Evolutionary conservation across 2,113 vertebrate species (phyloP).

Genomic region (Sylvilagus bachmani): DNA sequence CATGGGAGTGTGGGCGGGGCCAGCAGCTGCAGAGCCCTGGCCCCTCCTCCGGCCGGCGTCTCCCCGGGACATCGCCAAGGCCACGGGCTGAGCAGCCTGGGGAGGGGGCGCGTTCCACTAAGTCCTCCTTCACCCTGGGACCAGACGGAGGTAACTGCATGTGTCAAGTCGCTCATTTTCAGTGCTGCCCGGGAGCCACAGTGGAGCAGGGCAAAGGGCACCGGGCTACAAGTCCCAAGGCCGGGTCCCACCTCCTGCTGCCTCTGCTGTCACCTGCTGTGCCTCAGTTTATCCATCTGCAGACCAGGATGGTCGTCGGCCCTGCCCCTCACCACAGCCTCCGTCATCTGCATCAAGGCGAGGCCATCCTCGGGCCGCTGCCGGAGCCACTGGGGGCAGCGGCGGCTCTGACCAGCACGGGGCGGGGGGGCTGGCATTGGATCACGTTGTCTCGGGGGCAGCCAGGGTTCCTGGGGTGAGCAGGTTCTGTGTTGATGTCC

Average conservation of each 20-base stretch:
- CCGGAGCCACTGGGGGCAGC: fast-evolving
- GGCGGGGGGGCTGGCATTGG: too few relatives aligned
- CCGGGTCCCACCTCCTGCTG: fast-evolving
- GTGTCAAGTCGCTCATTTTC: fast-evolving
- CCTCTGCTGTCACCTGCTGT: too few relatives aligned
- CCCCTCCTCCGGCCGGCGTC: too few relatives aligned
- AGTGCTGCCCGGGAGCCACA: fast-evolving
- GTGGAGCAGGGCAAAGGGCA: neutral
- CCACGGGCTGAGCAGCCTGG: fast-evolving
- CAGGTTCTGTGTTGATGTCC: neutral
- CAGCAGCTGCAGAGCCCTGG: neutral
- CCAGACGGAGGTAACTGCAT: fast-evolving
- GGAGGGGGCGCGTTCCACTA: too few relatives aligned
- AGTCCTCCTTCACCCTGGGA: neutral
- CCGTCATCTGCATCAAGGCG: too few relatives aligned
- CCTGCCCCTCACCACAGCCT: fast-evolving
- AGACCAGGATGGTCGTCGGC: fast-evolving
- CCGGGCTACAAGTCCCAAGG: too few relatives aligned
- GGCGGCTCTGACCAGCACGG: neutral
- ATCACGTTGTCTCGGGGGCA: fast-evolving
- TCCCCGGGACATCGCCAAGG: neutral
- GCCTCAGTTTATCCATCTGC: neutral
- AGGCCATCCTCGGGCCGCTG: too few relatives aligned
- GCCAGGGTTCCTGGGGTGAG: fast-evolving
- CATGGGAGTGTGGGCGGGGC: too few relatives aligned